Base-by-base conservation (phyloP, 2,888 invertebrate genomes). In the Caenorhabditis plicata region DNA sequence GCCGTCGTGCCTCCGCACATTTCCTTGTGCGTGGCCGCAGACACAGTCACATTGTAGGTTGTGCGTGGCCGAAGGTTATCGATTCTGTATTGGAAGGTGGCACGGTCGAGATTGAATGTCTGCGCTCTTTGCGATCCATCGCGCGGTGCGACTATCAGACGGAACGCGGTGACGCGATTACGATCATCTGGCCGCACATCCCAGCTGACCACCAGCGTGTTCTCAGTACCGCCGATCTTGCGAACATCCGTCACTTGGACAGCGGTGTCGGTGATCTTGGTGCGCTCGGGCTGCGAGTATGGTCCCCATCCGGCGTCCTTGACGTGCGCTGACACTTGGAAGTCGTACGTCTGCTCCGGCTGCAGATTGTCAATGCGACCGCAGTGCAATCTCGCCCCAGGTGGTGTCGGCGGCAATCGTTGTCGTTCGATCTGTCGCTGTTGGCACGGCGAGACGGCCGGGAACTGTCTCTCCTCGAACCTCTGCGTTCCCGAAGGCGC, bases 1-100 rank as follows among this genome's bases (percentile, higher is more conserved):
- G 74, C 69, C 15, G 67, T 68, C n/a, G 71, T 62, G 42, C 77
- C 77, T 29, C 63, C 68, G 47, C 70, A 72, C 61, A 64, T 64
- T 26, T 65, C 64, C 29, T 56, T 63, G 11, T 65, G 55, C n/a
- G 71, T 72, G 13, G 64, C 52, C 0, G 71, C 71, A n/a, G 77
- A 72, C 9, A 78, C 80, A 11, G 78, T 76, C 2, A 81, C 80
- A 38, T 77, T 73, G 70, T 81, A 81, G 20, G 68, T 64, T 13
- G 81, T 81, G 39, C 73, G 62, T n/a, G 81, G 77, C n/a, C 65
- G 52, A 17, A 81, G 65, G 17, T 71, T 69, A 48, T 80, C 78
- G 35, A 77, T 74, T 4, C 68, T 51, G 56, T 81, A 81, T 44
- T 75, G 76, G 52, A 71, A 74, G 20, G 80, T 79, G 55, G 61